Evolutionary conservation across 1,140 invertebrate species (phyloP), one percentile per base, ranked within the genome.

Genomic region (Pentalonia nigronervosa): DNA sequence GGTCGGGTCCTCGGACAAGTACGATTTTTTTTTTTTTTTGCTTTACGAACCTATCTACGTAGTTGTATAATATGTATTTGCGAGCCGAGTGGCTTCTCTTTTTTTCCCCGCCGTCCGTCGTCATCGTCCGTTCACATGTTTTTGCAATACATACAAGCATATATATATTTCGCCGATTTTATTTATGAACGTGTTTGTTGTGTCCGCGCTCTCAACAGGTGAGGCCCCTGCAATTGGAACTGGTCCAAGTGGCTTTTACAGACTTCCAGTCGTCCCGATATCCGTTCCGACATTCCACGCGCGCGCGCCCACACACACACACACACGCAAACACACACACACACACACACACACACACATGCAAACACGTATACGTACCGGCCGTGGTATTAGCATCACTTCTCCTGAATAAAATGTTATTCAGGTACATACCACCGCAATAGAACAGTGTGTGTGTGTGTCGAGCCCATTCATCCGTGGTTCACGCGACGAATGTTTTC

Each of bases 201-300:
- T 48, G 30, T 53, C 30, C 47, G 36, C 89, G n/a, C 53, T 41
- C 91, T 36, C 76, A 84, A 93, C 91, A 93, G 81, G 91, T 93
- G 91, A 56, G 91, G 91, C 81, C 91, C 48, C 91, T 34, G 14
- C 34, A 88, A 48, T 36, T 93, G 91, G 91, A 93, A 84, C 91
- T 36, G 81, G 48, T 93, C 91, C 91, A 93, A 93, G 91, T 93
- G 20, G 81, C 48, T 92, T 86, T 93, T 93, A 93, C 91, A 93
- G 91, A 93, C 91, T 41, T 86, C 36, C 20, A 93, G 91, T 93
- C 91, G 91, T 93, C 91, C 47, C 91, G 48, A 93, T 86, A 53
- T 93, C 91, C 91, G 91, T 86, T 53, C 76, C 34, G 76, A 92
- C 91, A 92, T 81, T 92, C 76, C 91, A 36, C 76, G n/a, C 7